Evolutionary conservation across 2,797 vertebrate genomes (phyloP), one percentile per base, ranked within the genome.

Genomic region (Poecilia wingei): DNA sequence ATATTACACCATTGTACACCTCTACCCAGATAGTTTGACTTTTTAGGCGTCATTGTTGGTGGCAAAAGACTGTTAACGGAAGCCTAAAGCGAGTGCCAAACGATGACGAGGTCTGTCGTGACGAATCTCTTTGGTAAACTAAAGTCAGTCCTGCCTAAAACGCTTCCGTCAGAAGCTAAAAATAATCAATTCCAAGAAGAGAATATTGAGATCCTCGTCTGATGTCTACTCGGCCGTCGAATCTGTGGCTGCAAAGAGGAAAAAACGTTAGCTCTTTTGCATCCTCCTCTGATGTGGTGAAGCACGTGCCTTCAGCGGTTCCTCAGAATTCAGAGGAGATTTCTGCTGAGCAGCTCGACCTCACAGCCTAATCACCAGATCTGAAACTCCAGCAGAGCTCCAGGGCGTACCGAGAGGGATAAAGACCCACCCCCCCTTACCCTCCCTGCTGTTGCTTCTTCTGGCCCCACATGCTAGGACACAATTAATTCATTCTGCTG

Each of bases 291-390:
- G 84, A 84, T 82, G 87, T 74, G 75, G 75, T 70, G 83, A 77
- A 87, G 86, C 89, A 89, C 89, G 84, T 75, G 87, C 92, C 91
- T 87, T 92, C 79, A 92, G 89, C 87, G 16, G 89, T 91, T 94
- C 92, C 89, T 86, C 85, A 13, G 85, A 91, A 91, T 91, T 89
- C 91, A 85, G 85, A 31, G 79, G 90, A 90, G 82, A 88, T 90
- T 93, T 91, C 88, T 68, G 75, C 90, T 77, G 84, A 91, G 87
- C 79, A 86, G 81, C 88, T 86, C 84, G 78, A 90, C 90, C 90
- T 90, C 87, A 78, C 85, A 81, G 89, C 90, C 89, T 91, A 93
- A 94, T 94, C 91, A 92, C 88, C 90, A 91, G 84, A 94, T 92
- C 91, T 90, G 59, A 91, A 93, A 90, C 89, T 90, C 87, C 77